Percentiles rank a stretch among this genome's conserved stretches.
Evolutionary conservation across 2,113 vertebrate genomes (phyloP).

Genomic region (Cheilinus undulatus): DNA sequence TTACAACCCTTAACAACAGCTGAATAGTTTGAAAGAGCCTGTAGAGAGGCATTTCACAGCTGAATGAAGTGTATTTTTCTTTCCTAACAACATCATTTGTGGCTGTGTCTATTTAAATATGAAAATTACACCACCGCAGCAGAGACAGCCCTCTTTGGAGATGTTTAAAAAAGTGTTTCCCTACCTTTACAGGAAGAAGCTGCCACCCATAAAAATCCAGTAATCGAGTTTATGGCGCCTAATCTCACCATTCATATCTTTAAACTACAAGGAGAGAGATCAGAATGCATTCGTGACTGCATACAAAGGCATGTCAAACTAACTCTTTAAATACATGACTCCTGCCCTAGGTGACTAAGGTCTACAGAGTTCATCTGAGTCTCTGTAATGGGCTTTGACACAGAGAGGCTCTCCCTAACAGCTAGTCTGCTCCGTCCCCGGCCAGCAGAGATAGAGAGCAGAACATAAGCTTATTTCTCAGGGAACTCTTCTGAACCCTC

Average conservation of each 20-base stretch:
- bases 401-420: slow-evolving; percentile 16
- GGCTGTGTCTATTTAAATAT: slow-evolving; percentile 7
- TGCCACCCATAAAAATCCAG: slow-evolving; percentile 11
- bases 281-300: background rate
- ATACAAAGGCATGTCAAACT: background rate
- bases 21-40: no score
- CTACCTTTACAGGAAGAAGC: background rate
- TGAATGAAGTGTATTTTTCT: background rate
- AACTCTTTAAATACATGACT: slow-evolving; percentile 2
- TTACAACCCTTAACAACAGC: background rate
- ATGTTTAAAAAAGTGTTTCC: background rate
- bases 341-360: slow-evolving; percentile 16
- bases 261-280: slow-evolving; percentile 3
- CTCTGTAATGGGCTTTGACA: slow-evolving; percentile 15
- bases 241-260: slow-evolving; percentile 24
- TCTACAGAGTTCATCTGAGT: slow-evolving; percentile 1
- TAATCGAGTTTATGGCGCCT: slow-evolving; percentile 35
- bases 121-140: background rate
- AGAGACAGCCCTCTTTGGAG: background rate
- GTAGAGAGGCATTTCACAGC: background rate
- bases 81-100: background rate
- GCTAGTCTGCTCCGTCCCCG: slow-evolving; percentile 11
- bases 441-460: slow-evolving; percentile 13
- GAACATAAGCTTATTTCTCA: slow-evolving; percentile 52
- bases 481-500: slow-evolving; percentile 38